phyloP scores from a whole-genome alignment of 1,140 invertebrate species.

The Artemia franciscana region DNA sequence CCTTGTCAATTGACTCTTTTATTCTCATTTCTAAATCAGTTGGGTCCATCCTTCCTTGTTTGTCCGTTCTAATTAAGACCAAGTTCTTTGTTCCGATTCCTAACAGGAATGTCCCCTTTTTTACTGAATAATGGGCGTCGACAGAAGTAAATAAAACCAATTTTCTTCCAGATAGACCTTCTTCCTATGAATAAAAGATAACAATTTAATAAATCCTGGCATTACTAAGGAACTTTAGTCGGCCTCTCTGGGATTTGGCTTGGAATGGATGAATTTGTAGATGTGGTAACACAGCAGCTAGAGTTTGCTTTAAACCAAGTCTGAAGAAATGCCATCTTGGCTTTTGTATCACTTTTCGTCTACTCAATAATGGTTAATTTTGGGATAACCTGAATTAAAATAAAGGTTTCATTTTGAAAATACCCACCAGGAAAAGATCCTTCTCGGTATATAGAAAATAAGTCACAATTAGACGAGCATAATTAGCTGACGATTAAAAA shows the following conservation, averaged over 20 bases:
- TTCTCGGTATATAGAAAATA: too few relatives aligned
- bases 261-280: background rate
- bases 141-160: slow-evolving; percentile 58
- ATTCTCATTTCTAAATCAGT: slow-evolving; percentile 45
- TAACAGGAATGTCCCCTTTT: slow-evolving; percentile 45
- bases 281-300: background rate
- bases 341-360: too few relatives aligned
- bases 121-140: slow-evolving; percentile 84
- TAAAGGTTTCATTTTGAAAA: too few relatives aligned
- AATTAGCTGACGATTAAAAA: too few relatives aligned
- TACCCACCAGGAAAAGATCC: too few relatives aligned
- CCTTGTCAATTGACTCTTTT: slow-evolving; percentile 32
- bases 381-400: too few relatives aligned
- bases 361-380: too few relatives aligned
- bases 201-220: slow-evolving; percentile 3
- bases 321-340: too few relatives aligned
- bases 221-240: background rate
- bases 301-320: too few relatives aligned
- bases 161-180: slow-evolving; percentile 33
- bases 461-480: too few relatives aligned
- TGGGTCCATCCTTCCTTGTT: slow-evolving; percentile 48
- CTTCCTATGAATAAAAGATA: slow-evolving; percentile 27
- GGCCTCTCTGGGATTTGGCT: background rate
- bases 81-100: slow-evolving; percentile 57
- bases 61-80: slow-evolving; percentile 40